Evolutionary conservation across 2,888 invertebrate genomes (phyloP).

Genomic region (Latrodectus hesperus): DNA sequence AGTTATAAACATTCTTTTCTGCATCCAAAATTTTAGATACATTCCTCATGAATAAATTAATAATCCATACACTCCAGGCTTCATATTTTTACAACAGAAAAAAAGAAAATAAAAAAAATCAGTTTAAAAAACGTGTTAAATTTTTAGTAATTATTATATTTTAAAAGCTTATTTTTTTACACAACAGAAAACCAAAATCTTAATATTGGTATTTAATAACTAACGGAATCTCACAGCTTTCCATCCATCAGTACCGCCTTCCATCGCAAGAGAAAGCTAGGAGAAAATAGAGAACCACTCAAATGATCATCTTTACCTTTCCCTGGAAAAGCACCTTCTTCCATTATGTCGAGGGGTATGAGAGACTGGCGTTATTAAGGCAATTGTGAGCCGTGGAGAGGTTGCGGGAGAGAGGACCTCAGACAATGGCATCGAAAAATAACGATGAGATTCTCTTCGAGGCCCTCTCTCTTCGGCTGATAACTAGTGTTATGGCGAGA

Average conservation of each 20-base stretch:
- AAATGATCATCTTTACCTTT: not conserved
- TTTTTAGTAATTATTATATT: no score
- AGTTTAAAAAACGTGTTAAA: no score
- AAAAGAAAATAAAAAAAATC: no score
- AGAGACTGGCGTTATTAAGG: conserved; percentile 3
- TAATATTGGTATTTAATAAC: not conserved
- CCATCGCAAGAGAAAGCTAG: not conserved
- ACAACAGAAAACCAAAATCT: no score
- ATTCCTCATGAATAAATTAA: no score
- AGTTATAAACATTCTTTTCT: no score
- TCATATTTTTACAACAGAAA: no score
- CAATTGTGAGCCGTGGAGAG: not conserved
- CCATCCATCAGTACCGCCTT: not conserved
- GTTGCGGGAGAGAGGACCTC: not conserved
- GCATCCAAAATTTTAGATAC: no score
- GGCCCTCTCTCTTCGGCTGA: not conserved
- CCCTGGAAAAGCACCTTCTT: not conserved
- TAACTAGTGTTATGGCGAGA: conserved; percentile 5
- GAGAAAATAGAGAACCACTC: not conserved
- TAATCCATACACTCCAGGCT: no score
- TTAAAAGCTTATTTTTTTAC: no score
- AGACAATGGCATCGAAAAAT: conserved; percentile 5
- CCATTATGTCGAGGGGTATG: not conserved
- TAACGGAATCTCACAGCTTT: not conserved
- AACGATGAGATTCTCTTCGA: not conserved